Base-by-base conservation (phyloP, 2,797 vertebrate genomes). In the Anguilla obscura region DNA sequence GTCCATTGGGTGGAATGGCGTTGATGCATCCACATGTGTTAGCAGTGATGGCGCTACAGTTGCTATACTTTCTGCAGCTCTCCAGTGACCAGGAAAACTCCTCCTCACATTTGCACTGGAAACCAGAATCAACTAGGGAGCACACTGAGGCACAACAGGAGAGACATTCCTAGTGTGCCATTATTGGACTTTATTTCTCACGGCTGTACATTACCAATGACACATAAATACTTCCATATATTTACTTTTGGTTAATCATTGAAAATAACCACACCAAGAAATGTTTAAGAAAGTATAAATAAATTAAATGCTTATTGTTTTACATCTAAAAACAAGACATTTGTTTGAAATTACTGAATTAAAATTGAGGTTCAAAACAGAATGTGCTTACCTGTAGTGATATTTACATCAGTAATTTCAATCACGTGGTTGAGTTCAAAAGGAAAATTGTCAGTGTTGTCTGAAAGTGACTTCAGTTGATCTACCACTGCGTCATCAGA, bases 121-220 rank as follows among this genome's bases (percentile, higher is more conserved):
- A 40, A 60, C 30, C 27, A 36, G 56, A 1, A 36, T 1, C 16
- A 0, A 16, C 27, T 24, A 9, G 87, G 66, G 69, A 92, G 87
- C 98, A 98, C 36, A 96, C 97, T 98, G 45, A 12, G 10, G 48
- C 83, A 92, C 80, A n/a, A 88, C 1, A 1, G 0, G 36, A 36
- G 36, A 36, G 36, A 36, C 1, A 36, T 0, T 36, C 36, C 36
- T 36, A 36, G 36, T 1, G 36, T 36, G 36, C 36, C 36, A 36
- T 66, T 27, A 24, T 5, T 52, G 50, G 50, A 50, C 9, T 5
- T 50, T 6, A 50, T 6, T 1, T 50, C 50, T 50, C 60, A 24
- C 9, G 63, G 63, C 6, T 66, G 10, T 18, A 58, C 14, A 58
- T 58, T 12, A 58, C 56, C 14, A 18, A 16, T 12, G 10, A 36